Percentiles rank a stretch among this genome's conserved stretches.
These are phyloP conservation scores for Coregonus ussuriensis DNA, from an alignment of 2,797 vertebrate genomes.

Conservation along the genomic window DNA sequence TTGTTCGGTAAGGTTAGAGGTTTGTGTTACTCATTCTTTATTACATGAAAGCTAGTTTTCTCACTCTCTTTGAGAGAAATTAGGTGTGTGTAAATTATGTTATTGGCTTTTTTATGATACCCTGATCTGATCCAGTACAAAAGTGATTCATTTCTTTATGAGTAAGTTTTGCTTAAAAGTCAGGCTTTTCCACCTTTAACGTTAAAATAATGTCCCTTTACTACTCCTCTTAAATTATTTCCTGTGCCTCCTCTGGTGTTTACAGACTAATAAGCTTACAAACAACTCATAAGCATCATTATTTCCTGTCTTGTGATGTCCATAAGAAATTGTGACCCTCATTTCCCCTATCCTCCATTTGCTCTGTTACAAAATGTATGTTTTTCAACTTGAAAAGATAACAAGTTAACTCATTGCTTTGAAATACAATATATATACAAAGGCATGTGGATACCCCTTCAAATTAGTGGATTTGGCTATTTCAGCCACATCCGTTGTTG, in stretches of 20 bases:
- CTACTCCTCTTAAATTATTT: not conserved
- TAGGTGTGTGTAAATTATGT: not conserved
- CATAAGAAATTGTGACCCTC: not conserved
- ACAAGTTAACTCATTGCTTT: too few species aligned
- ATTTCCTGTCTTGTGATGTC: slow-evolving; percentile 10
- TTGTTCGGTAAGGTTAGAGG: not conserved
- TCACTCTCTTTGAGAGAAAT: not conserved
- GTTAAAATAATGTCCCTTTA: not conserved
- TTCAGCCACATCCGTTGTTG: too few species aligned
- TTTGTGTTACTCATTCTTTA: not conserved
- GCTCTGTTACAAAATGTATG: too few species aligned
- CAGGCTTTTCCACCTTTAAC: not conserved
- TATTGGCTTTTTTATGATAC: not conserved
- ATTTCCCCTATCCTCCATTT: not conserved
- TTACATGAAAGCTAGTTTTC: not conserved
- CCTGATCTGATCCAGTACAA: not conserved
- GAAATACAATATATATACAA: too few species aligned
- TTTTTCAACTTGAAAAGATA: too few species aligned
- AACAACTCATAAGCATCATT: slow-evolving; percentile 3
- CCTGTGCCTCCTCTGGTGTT: not conserved
- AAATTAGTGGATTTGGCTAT: too few species aligned
- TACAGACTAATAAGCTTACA: not conserved
- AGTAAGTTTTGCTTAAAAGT: not conserved
- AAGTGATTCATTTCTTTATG: not conserved
- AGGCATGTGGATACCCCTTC: too few species aligned